Percentiles rank a stretch among this genome's conserved stretches.
Conservation (phyloP, 2,888 invertebrate genomes). For the Stenodera caucasica region DNA sequence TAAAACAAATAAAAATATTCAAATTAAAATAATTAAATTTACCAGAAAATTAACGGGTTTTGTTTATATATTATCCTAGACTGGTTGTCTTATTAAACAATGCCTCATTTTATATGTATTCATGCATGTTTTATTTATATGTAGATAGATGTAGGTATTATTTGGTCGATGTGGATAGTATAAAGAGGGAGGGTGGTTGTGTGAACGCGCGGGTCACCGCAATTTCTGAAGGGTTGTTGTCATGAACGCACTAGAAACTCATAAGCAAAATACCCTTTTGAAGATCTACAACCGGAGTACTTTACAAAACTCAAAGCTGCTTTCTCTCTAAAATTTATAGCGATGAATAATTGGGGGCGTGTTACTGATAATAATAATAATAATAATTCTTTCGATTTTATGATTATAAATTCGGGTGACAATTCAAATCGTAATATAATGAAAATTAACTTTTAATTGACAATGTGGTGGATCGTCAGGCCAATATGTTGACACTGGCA, state of each 20-base stretch:
- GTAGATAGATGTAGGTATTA: constrained; percentile 54
- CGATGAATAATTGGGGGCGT: no score
- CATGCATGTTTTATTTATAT: constrained; percentile 53
- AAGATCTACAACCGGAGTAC: constrained; percentile 31
- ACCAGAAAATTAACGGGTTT: neutral
- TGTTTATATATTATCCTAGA: neutral
- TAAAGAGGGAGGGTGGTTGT: constrained; percentile 40
- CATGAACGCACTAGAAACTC: constrained; percentile 44
- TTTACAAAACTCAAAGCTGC: no score
- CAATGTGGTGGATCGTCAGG: constrained; percentile 38
- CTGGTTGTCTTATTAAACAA: constrained; percentile 42
- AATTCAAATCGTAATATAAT: constrained; percentile 48
- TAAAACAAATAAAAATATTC: neutral
- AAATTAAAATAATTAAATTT: neutral
- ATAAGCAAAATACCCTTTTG: constrained; percentile 42
- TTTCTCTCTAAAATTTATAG: no score
- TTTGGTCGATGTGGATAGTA: constrained; percentile 49
- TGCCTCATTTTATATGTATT: constrained; percentile 48
- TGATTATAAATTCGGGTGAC: no score
- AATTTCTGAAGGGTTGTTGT: constrained; percentile 38
- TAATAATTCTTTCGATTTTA: no score
- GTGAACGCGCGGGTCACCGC: constrained; percentile 41
- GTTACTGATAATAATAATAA: no score
- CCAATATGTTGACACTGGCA: constrained; percentile 34
- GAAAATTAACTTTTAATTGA: constrained; percentile 52